phyloP scores from a whole-genome alignment of 2,797 vertebrate genomes.

The Hylomyscus alleni region DNA sequence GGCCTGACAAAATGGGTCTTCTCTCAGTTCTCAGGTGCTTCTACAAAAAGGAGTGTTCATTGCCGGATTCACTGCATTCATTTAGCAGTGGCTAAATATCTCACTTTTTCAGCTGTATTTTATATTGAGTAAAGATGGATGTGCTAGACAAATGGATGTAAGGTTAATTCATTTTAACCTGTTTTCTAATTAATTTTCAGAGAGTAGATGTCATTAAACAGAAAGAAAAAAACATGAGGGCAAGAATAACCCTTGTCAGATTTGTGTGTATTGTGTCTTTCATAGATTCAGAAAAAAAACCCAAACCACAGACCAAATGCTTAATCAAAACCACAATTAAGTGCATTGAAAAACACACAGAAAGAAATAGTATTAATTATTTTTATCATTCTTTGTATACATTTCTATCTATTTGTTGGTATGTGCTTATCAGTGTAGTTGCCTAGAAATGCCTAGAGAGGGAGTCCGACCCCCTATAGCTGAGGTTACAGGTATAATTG shows the following conservation, averaged over 20 bases:
- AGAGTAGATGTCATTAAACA: neutral
- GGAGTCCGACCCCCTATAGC: neutral
- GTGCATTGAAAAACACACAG: neutral
- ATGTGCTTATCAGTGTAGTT: neutral
- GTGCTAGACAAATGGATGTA: neutral
- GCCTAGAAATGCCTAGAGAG: too few relatives aligned
- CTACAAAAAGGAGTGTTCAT: neutral
- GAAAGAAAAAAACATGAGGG: neutral
- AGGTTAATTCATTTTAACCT: neutral
- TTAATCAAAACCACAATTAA: constrained; percentile 14
- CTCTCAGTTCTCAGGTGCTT: neutral
- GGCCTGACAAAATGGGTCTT: neutral
- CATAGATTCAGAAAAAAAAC: neutral
- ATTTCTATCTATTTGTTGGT: neutral
- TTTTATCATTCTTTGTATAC: neutral
- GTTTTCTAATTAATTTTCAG: neutral
- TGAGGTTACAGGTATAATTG: neutral
- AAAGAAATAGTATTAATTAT: neutral
- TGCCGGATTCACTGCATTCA: accelerated
- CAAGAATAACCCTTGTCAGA: neutral
- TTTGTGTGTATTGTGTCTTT: neutral
- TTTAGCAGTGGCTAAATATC: neutral
- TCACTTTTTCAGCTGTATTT: neutral
- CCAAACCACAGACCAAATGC: neutral
- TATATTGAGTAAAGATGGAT: neutral